Evolutionary conservation across 2,113 vertebrate species (phyloP).

Genomic region (Gymnorhina tibicen): DNA sequence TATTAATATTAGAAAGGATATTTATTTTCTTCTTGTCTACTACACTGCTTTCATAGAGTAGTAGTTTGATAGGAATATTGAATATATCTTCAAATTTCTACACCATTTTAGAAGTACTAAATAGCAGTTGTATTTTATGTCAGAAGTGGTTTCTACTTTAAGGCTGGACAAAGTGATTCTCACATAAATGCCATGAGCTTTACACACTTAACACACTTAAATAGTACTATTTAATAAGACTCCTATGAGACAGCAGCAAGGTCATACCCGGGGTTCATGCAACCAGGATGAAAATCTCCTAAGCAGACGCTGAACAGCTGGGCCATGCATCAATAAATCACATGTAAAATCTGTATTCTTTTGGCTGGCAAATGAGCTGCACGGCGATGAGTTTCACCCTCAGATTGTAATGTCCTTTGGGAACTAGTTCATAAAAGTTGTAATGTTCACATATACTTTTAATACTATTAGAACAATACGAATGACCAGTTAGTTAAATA

Average conservation of each 20-base stretch:
- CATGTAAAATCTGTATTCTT: neutral
- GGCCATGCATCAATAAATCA: constrained; percentile 7
- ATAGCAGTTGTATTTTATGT: neutral
- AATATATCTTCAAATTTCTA: neutral
- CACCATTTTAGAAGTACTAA: neutral
- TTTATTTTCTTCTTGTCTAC: neutral
- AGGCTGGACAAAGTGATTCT: neutral
- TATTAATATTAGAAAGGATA: neutral
- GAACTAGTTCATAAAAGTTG: neutral
- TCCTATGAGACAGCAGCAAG: neutral
- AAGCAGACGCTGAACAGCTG: constrained; percentile 26
- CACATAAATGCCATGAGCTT: neutral
- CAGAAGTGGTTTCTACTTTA: neutral
- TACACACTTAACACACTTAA: neutral
- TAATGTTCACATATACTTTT: neutral
- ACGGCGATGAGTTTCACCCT: neutral
- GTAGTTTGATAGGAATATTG: neutral
- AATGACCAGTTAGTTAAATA: neutral
- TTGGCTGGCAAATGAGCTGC: neutral
- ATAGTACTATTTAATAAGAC: neutral
- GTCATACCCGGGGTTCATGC: neutral
- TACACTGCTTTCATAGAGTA: neutral
- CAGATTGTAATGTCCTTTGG: neutral
- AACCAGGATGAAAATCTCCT: neutral
- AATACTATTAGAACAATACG: neutral